Evolutionary conservation across 2,797 vertebrate species (phyloP).

Genomic region (Harpagifer antarcticus): DNA sequence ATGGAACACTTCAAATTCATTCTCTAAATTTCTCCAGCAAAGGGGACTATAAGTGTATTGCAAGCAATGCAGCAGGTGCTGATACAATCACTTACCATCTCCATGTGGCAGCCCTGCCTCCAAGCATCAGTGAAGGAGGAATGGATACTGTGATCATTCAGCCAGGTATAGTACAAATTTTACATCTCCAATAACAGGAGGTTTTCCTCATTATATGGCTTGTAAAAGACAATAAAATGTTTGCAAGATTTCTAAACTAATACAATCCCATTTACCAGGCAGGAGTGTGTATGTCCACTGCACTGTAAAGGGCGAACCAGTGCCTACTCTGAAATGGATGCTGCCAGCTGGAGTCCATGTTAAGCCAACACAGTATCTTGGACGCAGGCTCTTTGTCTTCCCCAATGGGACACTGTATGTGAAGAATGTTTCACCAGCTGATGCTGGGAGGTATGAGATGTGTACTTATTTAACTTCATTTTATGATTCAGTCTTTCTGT

Average conservation of each 20-base stretch:
- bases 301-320: slow-evolving; percentile 83
- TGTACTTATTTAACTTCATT: background rate
- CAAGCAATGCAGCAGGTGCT: slow-evolving; percentile 87
- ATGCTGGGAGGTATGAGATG: slow-evolving; percentile 78
- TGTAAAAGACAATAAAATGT: background rate
- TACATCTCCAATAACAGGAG: background rate
- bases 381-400: slow-evolving; percentile 83
- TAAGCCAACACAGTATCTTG: slow-evolving; percentile 85
- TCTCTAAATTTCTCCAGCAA: slow-evolving; percentile 84
- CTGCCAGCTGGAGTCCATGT: slow-evolving; percentile 79
- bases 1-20: slow-evolving; percentile 84
- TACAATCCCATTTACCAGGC: slow-evolving; percentile 56
- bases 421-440: slow-evolving; percentile 72
- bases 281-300: slow-evolving; percentile 83
- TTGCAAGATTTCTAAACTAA: slow-evolving; percentile 4
- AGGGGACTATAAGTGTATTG: slow-evolving; percentile 88
- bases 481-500: background rate
- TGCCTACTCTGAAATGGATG: slow-evolving; percentile 83
- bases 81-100: slow-evolving; percentile 86
- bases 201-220: background rate
- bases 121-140: slow-evolving; percentile 78
- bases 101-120: slow-evolving; percentile 84
- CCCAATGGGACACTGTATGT: slow-evolving; percentile 86
- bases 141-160: slow-evolving; percentile 74
- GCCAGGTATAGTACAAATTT: slow-evolving; percentile 63